These are phyloP conservation scores for Lagopus muta DNA, from an alignment of 2,113 vertebrate genomes.

Conservation along the genomic window DNA sequence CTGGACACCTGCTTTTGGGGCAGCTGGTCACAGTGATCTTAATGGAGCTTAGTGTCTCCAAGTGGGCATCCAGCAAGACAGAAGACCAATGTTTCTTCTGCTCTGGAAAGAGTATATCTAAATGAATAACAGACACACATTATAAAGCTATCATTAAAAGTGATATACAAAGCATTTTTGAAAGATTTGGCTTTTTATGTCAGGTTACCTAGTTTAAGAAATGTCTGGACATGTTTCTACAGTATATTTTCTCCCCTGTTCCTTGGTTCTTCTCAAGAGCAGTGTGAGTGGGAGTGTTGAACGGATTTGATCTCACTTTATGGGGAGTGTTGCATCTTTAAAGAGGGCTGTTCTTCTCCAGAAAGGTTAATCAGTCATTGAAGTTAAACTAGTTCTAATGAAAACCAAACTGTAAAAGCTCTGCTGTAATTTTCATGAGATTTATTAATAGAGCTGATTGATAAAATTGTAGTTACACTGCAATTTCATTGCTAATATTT, in stretches of 20 bases:
- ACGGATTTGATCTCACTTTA: conserved; percentile 40
- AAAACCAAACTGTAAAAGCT: background rate
- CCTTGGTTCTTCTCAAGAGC: background rate
- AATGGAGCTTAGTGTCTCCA: background rate
- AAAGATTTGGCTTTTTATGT: conserved; percentile 24
- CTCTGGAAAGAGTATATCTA: background rate
- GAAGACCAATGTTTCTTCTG: background rate
- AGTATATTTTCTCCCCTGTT: conserved; percentile 26
- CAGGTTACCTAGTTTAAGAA: conserved; percentile 17
- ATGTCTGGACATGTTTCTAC: background rate
- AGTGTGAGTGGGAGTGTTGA: conserved; percentile 43
- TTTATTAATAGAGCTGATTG: background rate
- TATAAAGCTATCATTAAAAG: background rate
- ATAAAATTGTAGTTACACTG: background rate
- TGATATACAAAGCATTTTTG: background rate
- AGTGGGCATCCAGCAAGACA: background rate
- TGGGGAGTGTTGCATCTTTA: conserved; percentile 28
- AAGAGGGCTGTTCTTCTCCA: background rate
- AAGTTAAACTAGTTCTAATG: background rate
- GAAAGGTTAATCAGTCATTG: conserved; percentile 39
- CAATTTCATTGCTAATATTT: conserved; percentile 1
- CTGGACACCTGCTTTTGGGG: background rate
- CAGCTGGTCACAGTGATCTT: background rate
- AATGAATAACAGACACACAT: background rate
- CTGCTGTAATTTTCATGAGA: background rate